phyloP scores from a whole-genome alignment of 2,113 vertebrate genomes.

The Athene cunicularia region DNA sequence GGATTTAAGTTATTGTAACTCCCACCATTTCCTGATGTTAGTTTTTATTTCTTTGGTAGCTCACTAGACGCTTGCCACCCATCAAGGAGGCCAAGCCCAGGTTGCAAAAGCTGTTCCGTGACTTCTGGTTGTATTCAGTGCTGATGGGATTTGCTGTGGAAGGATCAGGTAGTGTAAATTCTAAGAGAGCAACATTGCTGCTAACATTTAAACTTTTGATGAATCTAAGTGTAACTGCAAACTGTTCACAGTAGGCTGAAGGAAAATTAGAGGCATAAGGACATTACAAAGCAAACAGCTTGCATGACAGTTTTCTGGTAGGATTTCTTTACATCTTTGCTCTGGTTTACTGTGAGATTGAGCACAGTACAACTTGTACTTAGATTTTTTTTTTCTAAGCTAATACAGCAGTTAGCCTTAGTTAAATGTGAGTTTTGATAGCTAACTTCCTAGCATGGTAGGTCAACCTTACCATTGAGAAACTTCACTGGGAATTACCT shows the following conservation, averaged over 20 bases:
- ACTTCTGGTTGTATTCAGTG: conserved; percentile 97
- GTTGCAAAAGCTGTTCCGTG: conserved; percentile 95
- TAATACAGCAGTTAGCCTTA: neutral
- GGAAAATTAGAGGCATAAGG: neutral
- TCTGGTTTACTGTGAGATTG: neutral
- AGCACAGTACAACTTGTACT: neutral
- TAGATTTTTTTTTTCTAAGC: neutral
- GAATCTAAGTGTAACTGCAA: neutral
- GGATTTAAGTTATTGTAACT: neutral
- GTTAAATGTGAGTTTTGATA: neutral
- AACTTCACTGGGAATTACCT: neutral
- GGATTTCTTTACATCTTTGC: neutral
- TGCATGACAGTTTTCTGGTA: neutral
- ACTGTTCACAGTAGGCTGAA: neutral
- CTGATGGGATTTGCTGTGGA: conserved; percentile 97
- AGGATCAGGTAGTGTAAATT: conserved; percentile 85
- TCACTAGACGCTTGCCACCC: conserved; percentile 89
- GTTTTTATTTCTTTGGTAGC: conserved; percentile 65
- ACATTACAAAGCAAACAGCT: neutral
- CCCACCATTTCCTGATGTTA: neutral
- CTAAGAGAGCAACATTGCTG: neutral
- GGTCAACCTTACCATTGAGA: neutral
- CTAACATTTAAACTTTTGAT: neutral
- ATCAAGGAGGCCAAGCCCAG: conserved; percentile 96
- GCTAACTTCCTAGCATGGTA: neutral